Percentiles rank a stretch among this genome's conserved stretches.
Conservation (phyloP, 2,113 vertebrate species). For the Herpetotheres cachinnans region DNA sequence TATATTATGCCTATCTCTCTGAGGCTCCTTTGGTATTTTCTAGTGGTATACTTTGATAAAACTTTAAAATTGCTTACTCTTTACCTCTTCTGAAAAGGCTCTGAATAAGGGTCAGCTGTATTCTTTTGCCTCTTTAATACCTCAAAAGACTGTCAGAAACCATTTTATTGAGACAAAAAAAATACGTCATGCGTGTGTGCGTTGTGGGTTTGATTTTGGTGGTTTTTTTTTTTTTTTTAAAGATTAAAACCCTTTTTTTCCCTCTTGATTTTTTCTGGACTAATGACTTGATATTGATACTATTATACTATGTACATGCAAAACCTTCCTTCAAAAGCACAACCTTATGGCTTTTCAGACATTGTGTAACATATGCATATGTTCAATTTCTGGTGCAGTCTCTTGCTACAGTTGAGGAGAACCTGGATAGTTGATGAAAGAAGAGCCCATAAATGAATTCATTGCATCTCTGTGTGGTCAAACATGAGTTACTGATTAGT, state of each 20-base stretch:
- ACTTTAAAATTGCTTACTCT: neutral
- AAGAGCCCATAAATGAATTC: conserved; percentile 20
- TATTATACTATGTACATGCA: neutral
- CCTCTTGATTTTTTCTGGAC: neutral
- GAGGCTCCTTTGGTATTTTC: neutral
- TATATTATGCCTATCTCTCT: neutral
- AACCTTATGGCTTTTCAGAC: neutral
- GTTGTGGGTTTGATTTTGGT: neutral
- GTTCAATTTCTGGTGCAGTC: conserved; percentile 4
- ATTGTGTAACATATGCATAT: neutral
- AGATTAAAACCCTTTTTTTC: neutral
- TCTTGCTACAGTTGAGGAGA: conserved; percentile 10
- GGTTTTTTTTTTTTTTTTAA: neutral
- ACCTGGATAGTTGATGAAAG: conserved; percentile 17
- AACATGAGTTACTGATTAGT: conserved; percentile 24
- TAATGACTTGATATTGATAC: neutral
- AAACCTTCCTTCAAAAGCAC: neutral
- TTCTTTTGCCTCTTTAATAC: neutral
- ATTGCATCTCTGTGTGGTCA: conserved; percentile 13
- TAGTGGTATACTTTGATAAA: neutral
- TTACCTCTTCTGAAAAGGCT: neutral
- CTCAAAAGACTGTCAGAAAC: neutral
- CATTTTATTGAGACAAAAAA: neutral
- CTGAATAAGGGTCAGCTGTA: neutral
- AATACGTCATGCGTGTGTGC: rapidly evolving